Conservation (phyloP, 2,113 vertebrate genomes). For the Lophius piscatorius region DNA sequence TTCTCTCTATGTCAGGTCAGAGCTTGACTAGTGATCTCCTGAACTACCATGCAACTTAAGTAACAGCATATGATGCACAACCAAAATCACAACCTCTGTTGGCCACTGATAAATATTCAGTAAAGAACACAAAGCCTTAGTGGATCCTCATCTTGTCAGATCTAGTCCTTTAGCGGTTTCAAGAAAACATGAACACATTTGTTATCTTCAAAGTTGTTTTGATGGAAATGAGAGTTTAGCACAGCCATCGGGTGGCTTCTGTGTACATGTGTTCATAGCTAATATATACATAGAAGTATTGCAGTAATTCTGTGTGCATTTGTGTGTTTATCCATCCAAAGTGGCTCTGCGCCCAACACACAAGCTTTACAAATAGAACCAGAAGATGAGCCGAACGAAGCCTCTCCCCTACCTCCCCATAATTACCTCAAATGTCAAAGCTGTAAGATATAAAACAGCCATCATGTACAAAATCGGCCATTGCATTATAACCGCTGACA, state of each 20-base stretch:
- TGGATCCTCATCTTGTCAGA: conserved; percentile 26
- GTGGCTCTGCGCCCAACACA: conserved; percentile 40
- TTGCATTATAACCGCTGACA: too few relatives aligned
- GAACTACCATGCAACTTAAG: conserved; percentile 40
- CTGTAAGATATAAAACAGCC: conserved; percentile 20
- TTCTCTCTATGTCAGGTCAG: conserved; percentile 46
- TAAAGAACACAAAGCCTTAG: conserved; percentile 34
- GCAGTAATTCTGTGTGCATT: background rate
- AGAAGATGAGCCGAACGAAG: conserved; percentile 40
- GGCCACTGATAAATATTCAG: conserved; percentile 60
- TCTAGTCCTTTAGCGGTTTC: conserved; percentile 23
- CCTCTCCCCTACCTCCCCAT: conserved; percentile 3
- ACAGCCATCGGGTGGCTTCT: conserved; percentile 14
- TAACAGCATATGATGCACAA: conserved; percentile 51
- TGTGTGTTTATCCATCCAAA: conserved; percentile 18
- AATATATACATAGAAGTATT: conserved; percentile 15
- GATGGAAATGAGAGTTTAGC: conserved; percentile 16
- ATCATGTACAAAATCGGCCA: background rate
- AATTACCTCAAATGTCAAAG: conserved; percentile 48
- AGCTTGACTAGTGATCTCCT: conserved; percentile 48
- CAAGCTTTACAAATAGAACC: conserved; percentile 25
- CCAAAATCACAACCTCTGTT: conserved; percentile 49
- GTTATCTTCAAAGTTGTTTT: conserved; percentile 18
- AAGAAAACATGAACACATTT: conserved; percentile 14
- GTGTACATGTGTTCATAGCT: background rate